A percentile compares a stretch with the other conserved stretches of the same genome.
These are phyloP conservation scores for Oreochromis mossambicus DNA, from an alignment of 2,797 vertebrate genomes.

Conservation along the genomic window DNA sequence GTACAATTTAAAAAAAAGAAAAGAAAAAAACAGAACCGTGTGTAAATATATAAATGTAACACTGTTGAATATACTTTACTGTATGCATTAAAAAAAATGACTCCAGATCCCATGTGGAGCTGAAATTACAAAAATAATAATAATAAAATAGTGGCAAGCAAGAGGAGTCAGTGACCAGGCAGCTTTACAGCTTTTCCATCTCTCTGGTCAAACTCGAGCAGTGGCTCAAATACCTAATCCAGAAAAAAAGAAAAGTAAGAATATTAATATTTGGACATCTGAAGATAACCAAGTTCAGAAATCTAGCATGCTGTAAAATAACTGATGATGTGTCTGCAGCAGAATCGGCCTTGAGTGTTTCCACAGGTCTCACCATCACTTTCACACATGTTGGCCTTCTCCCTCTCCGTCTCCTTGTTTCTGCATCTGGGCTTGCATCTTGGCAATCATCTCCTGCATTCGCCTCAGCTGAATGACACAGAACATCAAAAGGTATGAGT, in stretches of 20 bases:
- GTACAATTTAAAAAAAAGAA: slow-evolving; percentile 6
- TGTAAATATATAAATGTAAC: slow-evolving; percentile 65
- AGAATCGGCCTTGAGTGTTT: not conserved
- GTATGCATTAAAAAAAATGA: slow-evolving; percentile 30
- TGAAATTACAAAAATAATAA: slow-evolving; percentile 27
- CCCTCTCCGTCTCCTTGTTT: slow-evolving; percentile 85
- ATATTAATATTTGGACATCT: not conserved
- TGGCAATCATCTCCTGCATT: slow-evolving; percentile 98
- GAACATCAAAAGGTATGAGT: not conserved
- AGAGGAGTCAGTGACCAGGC: slow-evolving; percentile 36
- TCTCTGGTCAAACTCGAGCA: slow-evolving; percentile 32
- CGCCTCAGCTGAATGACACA: slow-evolving; percentile 82
- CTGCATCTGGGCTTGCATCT: slow-evolving; percentile 98
- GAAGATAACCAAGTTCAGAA: not conserved
- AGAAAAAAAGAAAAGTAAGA: not conserved
- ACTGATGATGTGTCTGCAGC: not conserved
- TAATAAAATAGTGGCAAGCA: slow-evolving; percentile 64
- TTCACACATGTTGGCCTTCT: slow-evolving; percentile 64
- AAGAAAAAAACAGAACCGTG: slow-evolving; percentile 39
- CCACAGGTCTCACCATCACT: slow-evolving; percentile 8
- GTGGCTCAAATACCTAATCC: slow-evolving; percentile 46
- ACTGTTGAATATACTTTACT: slow-evolving; percentile 64
- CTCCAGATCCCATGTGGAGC: slow-evolving; percentile 35
- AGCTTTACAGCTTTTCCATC: not conserved
- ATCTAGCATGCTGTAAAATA: not conserved